Conservation (phyloP, 2,888 invertebrate species). For the Mechanitis mazaeus region DNA sequence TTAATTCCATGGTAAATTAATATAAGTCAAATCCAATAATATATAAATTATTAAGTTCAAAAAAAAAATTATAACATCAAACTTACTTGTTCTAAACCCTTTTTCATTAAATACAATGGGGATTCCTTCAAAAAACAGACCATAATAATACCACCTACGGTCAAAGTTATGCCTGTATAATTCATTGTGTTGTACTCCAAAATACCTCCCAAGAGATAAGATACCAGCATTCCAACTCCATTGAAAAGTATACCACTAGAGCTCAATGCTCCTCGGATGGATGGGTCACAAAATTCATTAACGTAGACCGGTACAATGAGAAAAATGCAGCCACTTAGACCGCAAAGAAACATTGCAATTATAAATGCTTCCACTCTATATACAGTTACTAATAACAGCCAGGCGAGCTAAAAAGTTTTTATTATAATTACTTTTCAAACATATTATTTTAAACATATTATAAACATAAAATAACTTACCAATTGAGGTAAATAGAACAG, state of each 20-base stretch:
- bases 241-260: constrained; percentile 47
- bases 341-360: constrained; percentile 47
- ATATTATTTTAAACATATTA: not conserved
- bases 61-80: not conserved
- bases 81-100: constrained; percentile 29
- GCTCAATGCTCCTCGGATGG: constrained; percentile 53
- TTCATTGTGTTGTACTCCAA: constrained; percentile 47
- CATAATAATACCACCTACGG: constrained; percentile 36
- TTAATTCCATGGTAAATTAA: constrained; percentile 31
- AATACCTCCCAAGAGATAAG: constrained; percentile 51
- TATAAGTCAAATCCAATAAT: constrained; percentile 17
- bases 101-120: constrained; percentile 50
- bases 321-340: constrained; percentile 43
- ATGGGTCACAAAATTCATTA: constrained; percentile 56
- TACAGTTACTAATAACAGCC: constrained; percentile 43
- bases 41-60: not conserved
- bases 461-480: constrained; percentile 36
- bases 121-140: constrained; percentile 48
- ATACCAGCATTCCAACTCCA: constrained; percentile 48
- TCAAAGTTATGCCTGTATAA: constrained; percentile 42
- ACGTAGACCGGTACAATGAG: constrained; percentile 48
- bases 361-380: constrained; percentile 48
- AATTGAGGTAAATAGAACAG: constrained; percentile 38
- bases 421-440: not conserved
- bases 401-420: constrained; percentile 40